Evolutionary conservation across 2,888 invertebrate genomes (phyloP), one percentile per base, ranked within the genome.

Genomic region (Polyommatus iphigenia): DNA sequence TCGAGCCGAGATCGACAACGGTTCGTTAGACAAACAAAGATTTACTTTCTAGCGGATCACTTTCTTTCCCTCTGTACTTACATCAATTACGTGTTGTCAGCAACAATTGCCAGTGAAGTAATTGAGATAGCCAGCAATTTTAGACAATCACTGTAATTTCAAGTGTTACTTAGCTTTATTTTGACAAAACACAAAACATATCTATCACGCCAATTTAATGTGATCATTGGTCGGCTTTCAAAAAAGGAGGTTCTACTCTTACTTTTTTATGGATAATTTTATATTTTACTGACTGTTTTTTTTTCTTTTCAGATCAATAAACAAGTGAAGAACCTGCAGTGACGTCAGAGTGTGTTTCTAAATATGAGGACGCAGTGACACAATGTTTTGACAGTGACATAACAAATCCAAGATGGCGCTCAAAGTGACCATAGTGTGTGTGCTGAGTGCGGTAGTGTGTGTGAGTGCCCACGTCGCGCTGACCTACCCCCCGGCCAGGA

Each of bases 401-500:
- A 71, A 71, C 77, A 78, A 80, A 81, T 75, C 32, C 80, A 87
- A 88, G 77, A 90, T 91, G 91, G 89, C 87, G 85, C 82, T 85
- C 78, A 78, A 84, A 77, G 84, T 87, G 85, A 87, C 87, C 84
- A 81, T 89, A 79, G 83, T 87, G 84, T 83, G 88, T 83, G 81
- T 80, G 46, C 72, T 83, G 59, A 81, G 84, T 82, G 85, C 83
- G 86, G 81, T 88, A 13, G 87, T 83, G 87, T 83, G 82, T 80
- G 91, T 89, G 81, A 84, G 84, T 76, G 95, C 93, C 76, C 99
- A 99, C 90, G 98, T 99, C 62, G 96, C 98, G 13, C 94, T 99
- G 78, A 98, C 98, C 15, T 99, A 96, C 90, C 99, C 99, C 78
- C 98, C 97, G 1, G 98, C 98, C 0, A 95, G 99, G 85, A 96